These are phyloP conservation scores for Podocnemis expansa DNA, from an alignment of 2,113 vertebrate species.

Conservation along the genomic window DNA sequence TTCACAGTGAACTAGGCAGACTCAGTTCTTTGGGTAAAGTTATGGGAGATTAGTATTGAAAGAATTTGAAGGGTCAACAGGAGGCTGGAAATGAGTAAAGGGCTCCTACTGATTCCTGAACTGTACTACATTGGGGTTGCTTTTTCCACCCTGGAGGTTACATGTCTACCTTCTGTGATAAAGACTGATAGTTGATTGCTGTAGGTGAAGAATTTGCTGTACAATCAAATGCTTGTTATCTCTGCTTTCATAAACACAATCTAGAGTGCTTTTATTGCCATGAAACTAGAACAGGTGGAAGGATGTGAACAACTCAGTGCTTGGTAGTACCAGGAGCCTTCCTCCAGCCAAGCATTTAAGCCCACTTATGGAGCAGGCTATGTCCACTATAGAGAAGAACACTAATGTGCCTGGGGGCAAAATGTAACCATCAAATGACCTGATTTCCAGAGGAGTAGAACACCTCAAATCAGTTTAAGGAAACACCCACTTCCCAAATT, in stretches of 20 bases:
- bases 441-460: neutral
- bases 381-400: neutral
- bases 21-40: neutral
- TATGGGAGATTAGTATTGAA: neutral
- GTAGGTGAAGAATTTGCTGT: neutral
- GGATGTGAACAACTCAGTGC: fast-evolving
- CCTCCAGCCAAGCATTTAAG: neutral
- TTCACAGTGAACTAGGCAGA: neutral
- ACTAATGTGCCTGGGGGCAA: fast-evolving
- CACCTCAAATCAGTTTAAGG: neutral
- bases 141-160: neutral
- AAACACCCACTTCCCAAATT: fast-evolving
- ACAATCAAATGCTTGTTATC: fast-evolving
- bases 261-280: neutral
- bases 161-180: neutral
- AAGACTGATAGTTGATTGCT: neutral
- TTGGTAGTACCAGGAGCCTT: neutral
- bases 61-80: neutral
- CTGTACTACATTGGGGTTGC: neutral
- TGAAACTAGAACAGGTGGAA: neutral
- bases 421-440: too few species aligned
- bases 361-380: neutral
- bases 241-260: neutral
- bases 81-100: neutral
- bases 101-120: neutral